Conservation (phyloP, 2,888 invertebrate genomes). For the Ectemnius cavifrons region DNA sequence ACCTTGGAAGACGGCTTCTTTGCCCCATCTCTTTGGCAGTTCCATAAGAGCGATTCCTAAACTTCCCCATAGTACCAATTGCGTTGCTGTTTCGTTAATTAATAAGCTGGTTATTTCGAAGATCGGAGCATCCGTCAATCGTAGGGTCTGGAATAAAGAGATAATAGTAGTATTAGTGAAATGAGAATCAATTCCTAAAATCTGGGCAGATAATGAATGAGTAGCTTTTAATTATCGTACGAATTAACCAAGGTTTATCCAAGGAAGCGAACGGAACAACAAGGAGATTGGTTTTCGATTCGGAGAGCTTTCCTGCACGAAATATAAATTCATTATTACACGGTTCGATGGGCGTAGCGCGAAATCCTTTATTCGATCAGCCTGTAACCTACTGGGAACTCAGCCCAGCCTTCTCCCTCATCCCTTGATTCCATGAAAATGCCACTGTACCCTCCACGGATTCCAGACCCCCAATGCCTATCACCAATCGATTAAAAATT, state of each 20-base stretch:
- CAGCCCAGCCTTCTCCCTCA: conserved; percentile 24
- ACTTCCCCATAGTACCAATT: conserved; percentile 85
- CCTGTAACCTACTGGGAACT: conserved; percentile 37
- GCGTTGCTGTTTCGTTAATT: conserved; percentile 83
- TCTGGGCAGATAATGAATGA: not conserved
- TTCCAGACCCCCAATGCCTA: conserved; percentile 30
- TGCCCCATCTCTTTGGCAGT: conserved; percentile 86
- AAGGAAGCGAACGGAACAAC: conserved; percentile 16
- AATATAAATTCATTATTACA: conserved; percentile 70
- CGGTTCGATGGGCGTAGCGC: conserved; percentile 58
- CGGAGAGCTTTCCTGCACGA: conserved; percentile 33
- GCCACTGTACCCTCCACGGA: conserved; percentile 17
- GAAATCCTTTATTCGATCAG: conserved; percentile 52
- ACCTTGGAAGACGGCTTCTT: conserved; percentile 83
- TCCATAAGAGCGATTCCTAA: conserved; percentile 85
- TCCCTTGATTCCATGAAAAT: conserved; percentile 9
- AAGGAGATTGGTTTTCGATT: conserved; percentile 20
- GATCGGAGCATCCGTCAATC: conserved; percentile 84
- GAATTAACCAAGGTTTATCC: not conserved
- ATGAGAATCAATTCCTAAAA: not conserved
- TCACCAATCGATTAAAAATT: conserved; percentile 72
- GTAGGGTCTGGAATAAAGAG: conserved; percentile 82
- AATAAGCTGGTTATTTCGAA: conserved; percentile 85
- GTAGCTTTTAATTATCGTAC: too few species aligned
- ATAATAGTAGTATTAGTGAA: conserved; percentile 10